Base-by-base conservation (phyloP, 1,140 invertebrate species). In the Drosophila setifemur region DNA sequence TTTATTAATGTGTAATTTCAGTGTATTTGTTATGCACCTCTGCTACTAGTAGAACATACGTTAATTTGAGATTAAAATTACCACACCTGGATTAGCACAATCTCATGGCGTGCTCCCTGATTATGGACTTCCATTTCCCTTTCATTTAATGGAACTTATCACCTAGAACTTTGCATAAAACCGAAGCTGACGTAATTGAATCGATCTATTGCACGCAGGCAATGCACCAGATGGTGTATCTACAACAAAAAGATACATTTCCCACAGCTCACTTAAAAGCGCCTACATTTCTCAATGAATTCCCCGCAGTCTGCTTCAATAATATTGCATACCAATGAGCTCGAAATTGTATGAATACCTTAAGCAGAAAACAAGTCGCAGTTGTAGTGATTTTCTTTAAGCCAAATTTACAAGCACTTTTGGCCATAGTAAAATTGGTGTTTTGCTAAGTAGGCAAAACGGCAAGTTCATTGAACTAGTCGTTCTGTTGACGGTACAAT, bases 121-220 rank as follows among this genome's bases (percentile, higher is more conserved):
- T n/a, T n/a, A n/a, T n/a, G n/a, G n/a, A n/a, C n/a, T n/a, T n/a
- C n/a, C n/a, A n/a, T 37, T 37, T 54, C 26, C 8, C 31, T 11
- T 43, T 52, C 7, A 49, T 26, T 31, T 21, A 3, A 47, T 16
- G 18, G 1, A 28, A 45, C 14, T 39, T 23, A 16, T 28, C 9
- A 9, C 12, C 7, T 18, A n/a, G 9, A 49, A 45, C 28, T 71
- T 44, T 18, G 29, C 26, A 54, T 44, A 33, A 37, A 1, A 42
- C 11, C 12, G 33, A 39, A 55, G 52, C 73, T 77, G 74, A 78
- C 42, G 74, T 45, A 78, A 78, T 52, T 45, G 14, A 1, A 5
- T 25, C 12, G 31, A n/a, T 52, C 16, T 57, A 77, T 77, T 77
- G 31, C 74, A 21, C 11, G 8, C 25, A 1, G 5, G 35, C n/a